Percentiles rank a stretch among this genome's conserved stretches.
phyloP scores from a whole-genome alignment of 2,113 vertebrate species.

The Alexandromys fortis region DNA sequence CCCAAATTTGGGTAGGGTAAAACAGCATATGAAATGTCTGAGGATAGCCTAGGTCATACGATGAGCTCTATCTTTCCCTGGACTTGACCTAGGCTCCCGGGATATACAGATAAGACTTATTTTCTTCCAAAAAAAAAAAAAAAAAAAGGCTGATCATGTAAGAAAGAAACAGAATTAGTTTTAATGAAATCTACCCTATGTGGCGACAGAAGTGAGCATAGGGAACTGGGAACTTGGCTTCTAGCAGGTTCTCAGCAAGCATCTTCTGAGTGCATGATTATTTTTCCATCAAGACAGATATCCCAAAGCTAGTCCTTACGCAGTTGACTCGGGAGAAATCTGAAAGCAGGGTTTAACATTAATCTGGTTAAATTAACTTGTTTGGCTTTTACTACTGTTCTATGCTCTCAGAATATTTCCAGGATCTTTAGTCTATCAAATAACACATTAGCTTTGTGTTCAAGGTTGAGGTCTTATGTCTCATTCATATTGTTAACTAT shows the following conservation, averaged over 20 bases:
- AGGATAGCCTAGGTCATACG: not conserved
- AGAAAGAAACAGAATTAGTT: not conserved
- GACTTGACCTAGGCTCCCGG: not conserved
- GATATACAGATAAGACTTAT: not conserved
- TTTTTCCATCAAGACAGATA: not conserved
- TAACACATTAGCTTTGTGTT: not conserved
- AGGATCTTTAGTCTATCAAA: slow-evolving; percentile 2
- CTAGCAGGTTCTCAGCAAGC: not conserved
- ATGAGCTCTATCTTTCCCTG: not conserved
- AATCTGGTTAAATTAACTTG: not conserved
- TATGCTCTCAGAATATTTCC: not conserved
- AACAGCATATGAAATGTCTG: not conserved
- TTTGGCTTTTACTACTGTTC: slow-evolving; percentile 28
- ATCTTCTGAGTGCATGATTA: slow-evolving; percentile 3
- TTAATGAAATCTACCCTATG: not conserved
- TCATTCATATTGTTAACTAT: not conserved
- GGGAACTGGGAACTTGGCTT: not conserved
- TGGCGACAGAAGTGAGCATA: not conserved
- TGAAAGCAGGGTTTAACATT: slow-evolving; percentile 10
- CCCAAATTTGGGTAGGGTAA: not conserved
- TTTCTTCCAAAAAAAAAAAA: not conserved
- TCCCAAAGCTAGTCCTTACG: not conserved
- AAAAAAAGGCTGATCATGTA: not conserved
- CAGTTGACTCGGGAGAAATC: slow-evolving; percentile 37
- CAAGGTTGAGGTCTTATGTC: not conserved